Percentiles rank a stretch among this genome's conserved stretches.
Evolutionary conservation across 2,113 vertebrate species (phyloP).

Genomic region (Fregetta grallaria): DNA sequence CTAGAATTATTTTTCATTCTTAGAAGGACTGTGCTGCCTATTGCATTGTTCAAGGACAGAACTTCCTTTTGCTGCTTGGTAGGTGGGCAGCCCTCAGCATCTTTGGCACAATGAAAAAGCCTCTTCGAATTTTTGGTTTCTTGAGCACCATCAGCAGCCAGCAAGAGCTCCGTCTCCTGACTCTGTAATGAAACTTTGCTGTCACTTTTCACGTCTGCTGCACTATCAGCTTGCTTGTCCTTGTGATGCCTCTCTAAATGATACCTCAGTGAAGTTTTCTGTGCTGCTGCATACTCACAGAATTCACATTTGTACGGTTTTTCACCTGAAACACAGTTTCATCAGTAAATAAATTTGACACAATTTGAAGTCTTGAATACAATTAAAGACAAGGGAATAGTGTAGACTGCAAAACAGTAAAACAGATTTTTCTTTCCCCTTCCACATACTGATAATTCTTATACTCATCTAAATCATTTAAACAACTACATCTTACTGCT

Average conservation of each 20-base stretch:
- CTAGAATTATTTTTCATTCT: constrained; percentile 65
- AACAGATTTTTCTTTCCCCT: background rate
- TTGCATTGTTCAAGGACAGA: constrained; percentile 62
- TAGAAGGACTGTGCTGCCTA: constrained; percentile 33
- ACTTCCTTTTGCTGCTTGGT: constrained; percentile 73
- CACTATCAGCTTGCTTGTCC: constrained; percentile 75
- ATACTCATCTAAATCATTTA: background rate
- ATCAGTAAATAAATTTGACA: background rate
- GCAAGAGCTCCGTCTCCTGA: constrained; percentile 51
- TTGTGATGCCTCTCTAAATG: constrained; percentile 95
- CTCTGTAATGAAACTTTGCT: constrained; percentile 41
- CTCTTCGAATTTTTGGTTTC: constrained; percentile 73
- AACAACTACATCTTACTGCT: background rate
- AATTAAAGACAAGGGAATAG: background rate
- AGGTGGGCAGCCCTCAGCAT: constrained; percentile 60
- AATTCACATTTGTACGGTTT: constrained; percentile 96
- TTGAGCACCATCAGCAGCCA: constrained; percentile 24
- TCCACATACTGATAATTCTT: background rate
- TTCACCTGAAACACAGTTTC: constrained; percentile 82
- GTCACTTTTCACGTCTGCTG: constrained; percentile 56
- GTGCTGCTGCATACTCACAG: constrained; percentile 94
- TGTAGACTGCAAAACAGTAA: background rate
- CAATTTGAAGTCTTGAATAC: background rate
- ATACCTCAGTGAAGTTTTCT: constrained; percentile 95
- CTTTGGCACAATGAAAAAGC: constrained; percentile 76